Conservation (phyloP, 2,113 vertebrate genomes). For the Odontesthes bonariensis region DNA sequence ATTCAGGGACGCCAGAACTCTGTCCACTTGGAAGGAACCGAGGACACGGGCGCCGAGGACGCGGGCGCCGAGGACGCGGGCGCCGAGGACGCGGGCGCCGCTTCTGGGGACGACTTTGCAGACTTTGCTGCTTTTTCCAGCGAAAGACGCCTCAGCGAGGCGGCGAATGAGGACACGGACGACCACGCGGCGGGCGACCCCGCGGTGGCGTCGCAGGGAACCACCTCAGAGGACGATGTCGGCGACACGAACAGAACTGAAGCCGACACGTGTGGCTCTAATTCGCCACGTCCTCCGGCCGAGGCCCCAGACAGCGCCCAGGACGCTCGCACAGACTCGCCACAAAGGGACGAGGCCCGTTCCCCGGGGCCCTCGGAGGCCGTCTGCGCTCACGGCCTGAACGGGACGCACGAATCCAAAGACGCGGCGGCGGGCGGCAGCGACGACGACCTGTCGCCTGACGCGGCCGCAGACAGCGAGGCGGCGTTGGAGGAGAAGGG, state of each 20-base stretch:
- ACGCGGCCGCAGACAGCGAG: slow-evolving; percentile 26
- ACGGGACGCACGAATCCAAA: slow-evolving; percentile 32
- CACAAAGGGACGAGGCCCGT: slow-evolving; percentile 54
- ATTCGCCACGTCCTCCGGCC: not conserved
- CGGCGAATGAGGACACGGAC: slow-evolving; percentile 57
- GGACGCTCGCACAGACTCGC: slow-evolving; percentile 49
- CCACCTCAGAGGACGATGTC: not conserved
- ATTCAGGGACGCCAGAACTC: slow-evolving; percentile 70
- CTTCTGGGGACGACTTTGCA: slow-evolving; percentile 85
- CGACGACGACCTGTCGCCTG: slow-evolving; percentile 4
- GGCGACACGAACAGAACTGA: slow-evolving; percentile 40
- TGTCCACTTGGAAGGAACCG: slow-evolving; percentile 74
- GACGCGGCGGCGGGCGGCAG: slow-evolving; percentile 27
- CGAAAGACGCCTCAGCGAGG: slow-evolving; percentile 52
- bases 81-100: slow-evolving; percentile 47
- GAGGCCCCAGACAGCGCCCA: slow-evolving; percentile 44
- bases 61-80: slow-evolving; percentile 57
- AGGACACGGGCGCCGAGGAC: not conserved
- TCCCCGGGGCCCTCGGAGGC: slow-evolving; percentile 24
- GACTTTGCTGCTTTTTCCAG: slow-evolving; percentile 91
- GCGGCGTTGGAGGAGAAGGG: slow-evolving; percentile 58
- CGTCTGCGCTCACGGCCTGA: slow-evolving; percentile 48
- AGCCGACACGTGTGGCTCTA: not conserved
- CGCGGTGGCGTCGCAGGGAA: too few relatives aligned
- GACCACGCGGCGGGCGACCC: too few relatives aligned